Percentiles rank a stretch among this genome's conserved stretches.
phyloP scores from a whole-genome alignment of 1,140 invertebrate genomes.

The Lepidotrigona ventralis region DNA sequence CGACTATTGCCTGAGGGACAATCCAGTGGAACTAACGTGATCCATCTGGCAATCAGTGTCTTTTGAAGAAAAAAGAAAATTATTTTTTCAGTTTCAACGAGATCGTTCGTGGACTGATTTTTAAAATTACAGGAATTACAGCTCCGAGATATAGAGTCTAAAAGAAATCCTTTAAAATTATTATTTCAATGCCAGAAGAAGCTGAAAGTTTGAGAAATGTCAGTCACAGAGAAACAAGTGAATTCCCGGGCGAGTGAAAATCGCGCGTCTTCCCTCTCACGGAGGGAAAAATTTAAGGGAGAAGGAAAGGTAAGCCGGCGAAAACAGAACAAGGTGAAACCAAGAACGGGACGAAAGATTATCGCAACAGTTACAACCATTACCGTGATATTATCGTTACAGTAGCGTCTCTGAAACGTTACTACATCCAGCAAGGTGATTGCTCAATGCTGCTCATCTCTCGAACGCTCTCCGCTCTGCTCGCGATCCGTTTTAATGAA shows the following conservation, averaged over 20 bases:
- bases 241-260: background rate
- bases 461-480: background rate
- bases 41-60: too few relatives aligned
- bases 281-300: background rate
- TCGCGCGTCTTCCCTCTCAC: background rate
- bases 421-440: slow-evolving; percentile 42
- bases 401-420: slow-evolving; percentile 54
- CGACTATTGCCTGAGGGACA: background rate
- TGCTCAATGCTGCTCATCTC: slow-evolving; percentile 58
- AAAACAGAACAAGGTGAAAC: slow-evolving; percentile 4
- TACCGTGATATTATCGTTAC: slow-evolving; percentile 54
- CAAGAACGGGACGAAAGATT: slow-evolving; percentile 16
- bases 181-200: too few relatives aligned
- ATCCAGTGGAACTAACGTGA: background rate
- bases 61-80: too few relatives aligned
- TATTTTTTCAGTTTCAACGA: too few relatives aligned
- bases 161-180: too few relatives aligned
- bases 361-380: slow-evolving; percentile 47
- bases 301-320: too few relatives aligned
- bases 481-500: background rate
- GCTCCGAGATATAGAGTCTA: too few relatives aligned
- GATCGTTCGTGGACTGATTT: too few relatives aligned
- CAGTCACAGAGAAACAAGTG: too few relatives aligned
- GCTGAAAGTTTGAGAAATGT: too few relatives aligned
- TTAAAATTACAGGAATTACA: too few relatives aligned